Evolutionary conservation across 2,797 vertebrate genomes (phyloP), one percentile per base, ranked within the genome.

Genomic region (Vultur gryphus): DNA sequence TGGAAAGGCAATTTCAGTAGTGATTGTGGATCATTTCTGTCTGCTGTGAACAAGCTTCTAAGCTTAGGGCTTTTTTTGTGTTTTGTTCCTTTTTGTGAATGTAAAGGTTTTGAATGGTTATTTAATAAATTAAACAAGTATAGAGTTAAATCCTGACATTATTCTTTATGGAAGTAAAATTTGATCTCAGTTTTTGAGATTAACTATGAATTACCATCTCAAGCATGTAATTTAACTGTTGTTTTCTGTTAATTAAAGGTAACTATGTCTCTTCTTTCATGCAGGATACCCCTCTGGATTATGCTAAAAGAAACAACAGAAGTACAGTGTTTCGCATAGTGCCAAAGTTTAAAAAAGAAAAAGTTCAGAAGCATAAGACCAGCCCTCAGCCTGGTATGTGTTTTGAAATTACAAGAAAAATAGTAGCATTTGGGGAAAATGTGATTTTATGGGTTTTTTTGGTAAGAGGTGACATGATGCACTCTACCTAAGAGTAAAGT

Each of bases 301-400:
- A 99, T 90, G 98, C 98, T 97, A 99, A 99, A 98, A 99, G 99
- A 98, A 99, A 99, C 98, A 99, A 98, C 96, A 99, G 99, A 97
- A 99, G 99, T 98, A 98, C 99, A 73, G 98, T 99, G 98, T 99
- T 99, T 91, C 99, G 99, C 91, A 99, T 99, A 91, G 99, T 99
- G 96, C 99, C 99, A 98, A 99, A 99, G 97, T 99, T 99, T 98
- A 99, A 99, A 98, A 99, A 99, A 97, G 99, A 99, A 95, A 99
- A 99, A 96, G 97, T 71, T 96, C 98, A 98, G 99, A 99, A 98
- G 94, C 98, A 98, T 97, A 99, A 99, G 98, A 98, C 98, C 48
- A 99, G 98, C 95, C 98, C 98, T 85, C 99, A 99, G 98, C 99
- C 99, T 99, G 99, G 99, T 99, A 99, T 97, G 99, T 97, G 87